Conservation (phyloP, 2,113 vertebrate species). For the Sardina pilchardus region DNA sequence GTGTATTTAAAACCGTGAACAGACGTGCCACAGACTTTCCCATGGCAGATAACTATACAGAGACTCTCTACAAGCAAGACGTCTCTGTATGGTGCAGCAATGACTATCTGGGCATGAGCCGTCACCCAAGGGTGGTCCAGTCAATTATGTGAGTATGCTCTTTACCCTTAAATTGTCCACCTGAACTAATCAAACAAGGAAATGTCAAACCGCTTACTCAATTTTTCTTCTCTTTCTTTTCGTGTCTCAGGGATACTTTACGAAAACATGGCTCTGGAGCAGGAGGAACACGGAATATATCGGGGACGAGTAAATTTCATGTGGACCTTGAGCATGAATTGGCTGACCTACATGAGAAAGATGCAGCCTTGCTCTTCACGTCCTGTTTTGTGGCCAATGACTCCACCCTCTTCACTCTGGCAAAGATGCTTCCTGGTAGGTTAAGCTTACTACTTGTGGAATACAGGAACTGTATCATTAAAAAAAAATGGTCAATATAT, state of each 20-base stretch:
- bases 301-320: constrained; percentile 95
- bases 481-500: no score
- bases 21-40: constrained; percentile 85
- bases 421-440: constrained; percentile 93
- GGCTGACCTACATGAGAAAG: constrained; percentile 93
- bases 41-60: constrained; percentile 89
- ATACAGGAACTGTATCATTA: no score
- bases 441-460: background rate
- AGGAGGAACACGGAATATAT: constrained; percentile 95
- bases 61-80: constrained; percentile 79
- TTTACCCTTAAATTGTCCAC: background rate
- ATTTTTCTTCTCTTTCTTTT: constrained; percentile 9
- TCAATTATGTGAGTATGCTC: constrained; percentile 84
- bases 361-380: constrained; percentile 90
- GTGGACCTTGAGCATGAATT: constrained; percentile 91
- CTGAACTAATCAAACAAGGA: background rate
- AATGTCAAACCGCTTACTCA: background rate
- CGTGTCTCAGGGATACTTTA: constrained; percentile 80
- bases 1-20: constrained; percentile 97
- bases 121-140: constrained; percentile 85
- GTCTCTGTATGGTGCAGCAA: constrained; percentile 99
- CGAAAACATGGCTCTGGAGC: constrained; percentile 92
- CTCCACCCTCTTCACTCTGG: constrained; percentile 95
- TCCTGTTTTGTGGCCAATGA: constrained; percentile 98
- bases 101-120: constrained; percentile 97